Evolutionary conservation across 2,797 vertebrate genomes (phyloP), one percentile per base, ranked within the genome.

Genomic region (Anomalospiza imberbis): DNA sequence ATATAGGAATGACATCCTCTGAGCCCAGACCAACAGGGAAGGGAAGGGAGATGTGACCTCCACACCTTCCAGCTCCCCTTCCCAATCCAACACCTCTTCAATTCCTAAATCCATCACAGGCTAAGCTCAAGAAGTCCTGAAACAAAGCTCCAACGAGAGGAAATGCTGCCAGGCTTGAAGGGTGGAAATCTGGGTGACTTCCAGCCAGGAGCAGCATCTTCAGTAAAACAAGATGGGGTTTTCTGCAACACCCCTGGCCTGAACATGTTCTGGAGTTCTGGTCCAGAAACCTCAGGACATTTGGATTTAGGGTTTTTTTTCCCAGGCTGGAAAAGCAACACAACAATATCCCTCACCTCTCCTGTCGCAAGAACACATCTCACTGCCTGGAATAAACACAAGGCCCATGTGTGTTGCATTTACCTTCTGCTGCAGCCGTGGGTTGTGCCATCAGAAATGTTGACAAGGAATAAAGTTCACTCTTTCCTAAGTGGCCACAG

Each of bases 391-490:
- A 63, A 40, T 4, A 55, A 87, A 87, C 22, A 54, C 72, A 89
- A 62, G 81, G 71, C 73, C 78, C 78, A 19, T 8, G 36, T 47
- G 76, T 68, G 75, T 87, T 75, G 45, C 83, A 15, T 94, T 95
- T 93, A 89, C 93, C 79, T 68, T 25, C 81, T 45, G 87, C 12
- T 19, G 81, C 78, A 85, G 85, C n/a, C 28, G 3, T 9, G 81
- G 84, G 84, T 2, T 77, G 84, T 80, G 84, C 86, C 93, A 48
- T 9, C 7, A 83, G 87, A 67, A 89, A 95, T 81, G 82, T 89
- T 84, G 88, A 91, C 91, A 93, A 24, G 89, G 95, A 95, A 95
- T 95, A 95, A 97, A 96, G 95, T 96, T 95, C 95, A 78, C 78
- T 88, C 82, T 78, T 94, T 78, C 91, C 91, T 94, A 89, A 95